Evolutionary conservation across 2,797 vertebrate species (phyloP).

Genomic region (Mormyrus proboscirostris): DNA sequence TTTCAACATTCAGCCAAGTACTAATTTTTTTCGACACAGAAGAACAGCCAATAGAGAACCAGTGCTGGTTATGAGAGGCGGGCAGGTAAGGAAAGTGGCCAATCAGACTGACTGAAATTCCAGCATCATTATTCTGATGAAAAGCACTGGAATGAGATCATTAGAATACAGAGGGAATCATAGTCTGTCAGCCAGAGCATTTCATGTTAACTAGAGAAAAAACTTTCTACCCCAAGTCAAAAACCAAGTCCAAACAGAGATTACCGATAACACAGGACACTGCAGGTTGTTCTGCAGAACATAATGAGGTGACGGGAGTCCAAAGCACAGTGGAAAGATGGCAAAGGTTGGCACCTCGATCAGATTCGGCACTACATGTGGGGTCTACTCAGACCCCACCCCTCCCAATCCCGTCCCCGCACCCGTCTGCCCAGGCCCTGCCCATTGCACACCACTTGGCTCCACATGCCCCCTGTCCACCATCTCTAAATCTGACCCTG

Average conservation of each 20-base stretch:
- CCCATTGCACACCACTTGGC: not conserved
- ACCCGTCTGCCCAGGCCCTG: not conserved
- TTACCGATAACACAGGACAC: not conserved
- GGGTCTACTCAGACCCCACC: not conserved
- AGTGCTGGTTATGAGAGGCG: not conserved
- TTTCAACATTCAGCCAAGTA: not conserved
- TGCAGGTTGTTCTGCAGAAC: not conserved
- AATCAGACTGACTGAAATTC: not conserved
- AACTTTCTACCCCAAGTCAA: not conserved
- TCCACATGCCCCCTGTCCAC: not conserved
- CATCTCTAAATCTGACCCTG: not conserved
- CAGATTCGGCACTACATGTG: not conserved
- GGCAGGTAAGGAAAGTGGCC: not conserved
- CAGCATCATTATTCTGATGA: not conserved
- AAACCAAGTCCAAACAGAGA: not conserved
- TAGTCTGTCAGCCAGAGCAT: not conserved
- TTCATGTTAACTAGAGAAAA: not conserved
- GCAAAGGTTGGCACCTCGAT: not conserved
- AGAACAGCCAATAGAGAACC: not conserved
- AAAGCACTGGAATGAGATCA: not conserved
- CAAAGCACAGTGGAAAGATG: not conserved
- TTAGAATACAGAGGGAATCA: not conserved
- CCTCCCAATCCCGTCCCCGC: not conserved
- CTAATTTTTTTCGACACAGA: not conserved
- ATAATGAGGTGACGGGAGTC: not conserved